Evolutionary conservation across 2,888 invertebrate species (phyloP), one percentile per base, ranked within the genome.

Genomic region (Sphaerophoria rueppellii): DNA sequence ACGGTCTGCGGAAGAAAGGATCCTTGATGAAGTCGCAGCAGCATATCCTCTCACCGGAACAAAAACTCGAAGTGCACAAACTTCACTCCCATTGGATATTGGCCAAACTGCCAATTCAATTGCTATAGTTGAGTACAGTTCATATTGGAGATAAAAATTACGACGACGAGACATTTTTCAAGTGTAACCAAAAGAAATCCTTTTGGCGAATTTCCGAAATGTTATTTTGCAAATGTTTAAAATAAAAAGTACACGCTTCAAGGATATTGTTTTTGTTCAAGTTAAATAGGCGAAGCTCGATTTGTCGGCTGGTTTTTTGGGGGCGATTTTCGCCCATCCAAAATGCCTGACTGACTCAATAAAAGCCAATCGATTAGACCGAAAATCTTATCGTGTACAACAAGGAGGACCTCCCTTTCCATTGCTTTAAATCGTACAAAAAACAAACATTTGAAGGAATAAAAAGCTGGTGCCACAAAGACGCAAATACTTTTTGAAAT

Each of bases 101-200:
- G 88, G 90, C 91, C 91, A 91, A 90, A 88, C 89, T 89, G 89
- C 89, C 90, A 90, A 89, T 90, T 89, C 88, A 88, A 87, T 89
- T 87, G 87, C 80, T 83, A 75, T 55, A 46, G 65, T 16, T 35
- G 50, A 69, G 55, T 24, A 24, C 24, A 24, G 24, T 24, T 52
- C 74, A 50, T 65, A 50, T 71, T 73, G 71, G 46, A 80, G 76
- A 85, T 85, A 85, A 80, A 80, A 55, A 72, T 75, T 70, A 71
- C 74, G 82, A 78, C 35, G 14, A n/a, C 14, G 32, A 40, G 40
- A 54, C 32, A 52, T 67, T 54, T 32, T 7, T 54, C 12, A 52
- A 67, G 37, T 12, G n/a, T 9, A 58, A 35, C 54, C 52, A 40
- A 70, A 60, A 61, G 55, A 72, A 52, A 35, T 12, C 35, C 58